Evolutionary conservation across 1,140 invertebrate species (phyloP), one percentile per base, ranked within the genome.

Genomic region (Cyrtorhinus lividipennis): DNA sequence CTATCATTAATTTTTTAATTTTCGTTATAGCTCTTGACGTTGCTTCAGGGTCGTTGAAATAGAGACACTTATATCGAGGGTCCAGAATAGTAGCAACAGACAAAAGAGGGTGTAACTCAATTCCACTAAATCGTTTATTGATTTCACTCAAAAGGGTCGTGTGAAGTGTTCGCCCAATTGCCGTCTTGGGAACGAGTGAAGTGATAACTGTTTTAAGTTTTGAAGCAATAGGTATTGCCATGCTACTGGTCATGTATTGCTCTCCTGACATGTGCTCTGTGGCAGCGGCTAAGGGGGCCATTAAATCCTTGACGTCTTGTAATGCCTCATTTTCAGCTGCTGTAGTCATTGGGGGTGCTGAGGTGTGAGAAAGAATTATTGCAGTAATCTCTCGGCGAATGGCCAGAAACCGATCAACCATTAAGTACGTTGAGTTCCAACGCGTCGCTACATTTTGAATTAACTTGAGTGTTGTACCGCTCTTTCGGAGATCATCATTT

Each of bases 11-110:
- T 8, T 20, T n/a, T 56, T 22, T n/a, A 22, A 56, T 22, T 12
- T 56, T 20, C 8, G 8, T 22, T 13, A 56, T 22, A 8, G 22
- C 53, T 56, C 22, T 56, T 8, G 13, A 10, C 10, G 20, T 22
- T 56, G 22, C 53, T 10, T 56, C 53, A 56, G 53, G 5, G 22
- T 56, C 53, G 8, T 56, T 56, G 53, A 56, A 56, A 22, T 56
- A 56, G 10, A 56, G 53, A 10, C 8, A 10, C n/a, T 44, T 44
- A 44, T 10, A 56, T 56, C 53, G 8, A 10, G 53, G 53, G 53
- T 56, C 53, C 8, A 56, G 20, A 8, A 56, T 13, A 8, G 53
- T 56, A 12, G 53, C 53, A n/a, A n/a, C 22, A 8, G 53, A 10
- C 13, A 56, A 56, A 22, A 22, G 13, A n/a, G 8, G 53, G 53